phyloP scores from a whole-genome alignment of 2,888 invertebrate species.

The Eupithecia dodoneata region DNA sequence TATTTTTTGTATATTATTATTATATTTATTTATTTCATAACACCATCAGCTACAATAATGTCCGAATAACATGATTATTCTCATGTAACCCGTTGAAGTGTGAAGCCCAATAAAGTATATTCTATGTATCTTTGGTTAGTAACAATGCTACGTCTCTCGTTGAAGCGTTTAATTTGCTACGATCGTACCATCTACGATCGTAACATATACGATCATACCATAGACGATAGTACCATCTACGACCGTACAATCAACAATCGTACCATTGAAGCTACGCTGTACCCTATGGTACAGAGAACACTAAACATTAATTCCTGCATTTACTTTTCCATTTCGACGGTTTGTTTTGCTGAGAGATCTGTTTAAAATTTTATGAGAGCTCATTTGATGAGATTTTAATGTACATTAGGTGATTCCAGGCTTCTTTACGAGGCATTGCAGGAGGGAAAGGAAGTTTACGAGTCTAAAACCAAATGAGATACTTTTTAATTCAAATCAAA shows the following conservation, averaged over 20 bases:
- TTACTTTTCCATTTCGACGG: not conserved
- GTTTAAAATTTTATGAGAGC: constrained; percentile 40
- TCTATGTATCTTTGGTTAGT: not conserved
- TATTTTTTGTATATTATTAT: too few species aligned
- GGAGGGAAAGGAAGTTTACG: constrained; percentile 21
- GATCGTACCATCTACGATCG: not conserved
- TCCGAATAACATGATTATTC: too few species aligned
- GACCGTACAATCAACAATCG: too few species aligned
- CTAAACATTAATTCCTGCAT: not conserved
- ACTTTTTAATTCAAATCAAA: constrained; percentile 21
- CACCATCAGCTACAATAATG: too few species aligned
- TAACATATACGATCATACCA: not conserved
- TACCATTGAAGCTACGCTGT: too few species aligned
- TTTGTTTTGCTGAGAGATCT: constrained; percentile 17
- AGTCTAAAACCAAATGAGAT: constrained; percentile 10
- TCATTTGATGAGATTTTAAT: constrained; percentile 38
- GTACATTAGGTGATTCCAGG: constrained; percentile 35
- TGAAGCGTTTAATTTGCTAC: not conserved
- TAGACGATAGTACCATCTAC: too few species aligned
- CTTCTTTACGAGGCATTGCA: constrained; percentile 32
- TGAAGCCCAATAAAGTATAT: too few species aligned
- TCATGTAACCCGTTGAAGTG: too few species aligned
- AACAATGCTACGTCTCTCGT: not conserved
- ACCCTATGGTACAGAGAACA: not conserved
- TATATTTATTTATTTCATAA: too few species aligned